phyloP scores from a whole-genome alignment of 2,113 vertebrate genomes.

The Heterotis niloticus region DNA sequence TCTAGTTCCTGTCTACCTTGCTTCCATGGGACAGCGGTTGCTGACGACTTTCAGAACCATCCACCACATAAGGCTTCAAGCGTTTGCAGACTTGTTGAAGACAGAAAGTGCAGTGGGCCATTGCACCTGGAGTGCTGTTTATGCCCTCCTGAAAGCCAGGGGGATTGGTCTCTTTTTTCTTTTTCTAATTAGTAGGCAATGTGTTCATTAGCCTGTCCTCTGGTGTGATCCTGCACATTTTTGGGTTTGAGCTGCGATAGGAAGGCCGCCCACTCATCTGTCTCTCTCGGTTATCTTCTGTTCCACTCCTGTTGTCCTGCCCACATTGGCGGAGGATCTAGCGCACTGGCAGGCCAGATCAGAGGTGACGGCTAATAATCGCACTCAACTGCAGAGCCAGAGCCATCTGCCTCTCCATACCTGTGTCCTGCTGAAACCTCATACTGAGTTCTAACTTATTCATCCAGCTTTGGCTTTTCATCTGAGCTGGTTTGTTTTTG shows the following conservation, averaged over 20 bases:
- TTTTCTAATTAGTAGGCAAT: constrained; percentile 29
- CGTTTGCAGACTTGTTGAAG: background rate
- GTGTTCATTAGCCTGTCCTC: constrained; percentile 33
- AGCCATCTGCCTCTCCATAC: constrained; percentile 40
- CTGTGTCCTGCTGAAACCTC: constrained; percentile 28
- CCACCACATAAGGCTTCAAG: background rate
- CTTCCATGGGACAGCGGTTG: background rate
- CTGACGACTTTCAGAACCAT: background rate
- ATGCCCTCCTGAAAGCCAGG: constrained; percentile 13
- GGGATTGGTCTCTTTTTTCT: constrained; percentile 12
- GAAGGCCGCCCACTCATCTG: constrained; percentile 29
- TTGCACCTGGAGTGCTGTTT: background rate
- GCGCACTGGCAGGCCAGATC: constrained; percentile 27
- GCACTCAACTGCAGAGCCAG: constrained; percentile 29
- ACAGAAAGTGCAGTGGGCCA: background rate
- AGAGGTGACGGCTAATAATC: constrained; percentile 40
- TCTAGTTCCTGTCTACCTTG: constrained; percentile 7
- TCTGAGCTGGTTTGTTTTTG: background rate
- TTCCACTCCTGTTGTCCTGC: constrained; percentile 27
- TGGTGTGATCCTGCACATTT: constrained; percentile 25
- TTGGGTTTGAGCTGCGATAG: constrained; percentile 13
- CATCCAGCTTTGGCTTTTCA: constrained; percentile 13
- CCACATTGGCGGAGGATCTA: constrained; percentile 20
- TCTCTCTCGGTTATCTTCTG: constrained; percentile 38
- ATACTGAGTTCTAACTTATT: constrained; percentile 19